phyloP scores from a whole-genome alignment of 1,140 invertebrate genomes.

The Melipona quadrifasciata region DNA sequence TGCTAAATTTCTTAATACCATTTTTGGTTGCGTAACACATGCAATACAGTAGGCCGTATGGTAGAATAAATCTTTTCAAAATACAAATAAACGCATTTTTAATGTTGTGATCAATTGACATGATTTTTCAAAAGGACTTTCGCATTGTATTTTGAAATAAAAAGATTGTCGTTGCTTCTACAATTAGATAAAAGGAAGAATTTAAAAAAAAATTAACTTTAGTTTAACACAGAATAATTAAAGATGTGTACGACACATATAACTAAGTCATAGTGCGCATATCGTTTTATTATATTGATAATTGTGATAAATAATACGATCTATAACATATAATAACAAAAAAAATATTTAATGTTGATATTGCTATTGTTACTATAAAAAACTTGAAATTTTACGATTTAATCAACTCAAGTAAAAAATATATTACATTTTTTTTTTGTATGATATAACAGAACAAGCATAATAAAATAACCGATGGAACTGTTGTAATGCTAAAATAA shows the following conservation, averaged over 20 bases:
- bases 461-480: too few relatives aligned
- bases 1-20: slow-evolving; percentile 38
- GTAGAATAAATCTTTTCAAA: not conserved
- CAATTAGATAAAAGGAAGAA: not conserved
- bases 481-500: too few relatives aligned
- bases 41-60: not conserved
- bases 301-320: not conserved
- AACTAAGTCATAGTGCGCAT: not conserved
- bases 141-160: not conserved
- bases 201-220: not conserved
- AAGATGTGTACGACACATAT: not conserved
- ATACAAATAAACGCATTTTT: not conserved
- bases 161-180: not conserved
- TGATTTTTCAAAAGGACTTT: not conserved
- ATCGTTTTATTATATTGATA: not conserved
- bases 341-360: not conserved
- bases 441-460: too few relatives aligned
- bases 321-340: not conserved
- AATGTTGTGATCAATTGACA: not conserved
- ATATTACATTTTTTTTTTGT: too few relatives aligned
- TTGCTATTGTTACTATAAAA: too few relatives aligned
- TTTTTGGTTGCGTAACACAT: slow-evolving; percentile 46
- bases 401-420: too few relatives aligned
- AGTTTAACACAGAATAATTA: not conserved
- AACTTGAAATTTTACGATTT: too few relatives aligned